A percentile compares a stretch with the other conserved stretches of the same genome.
Evolutionary conservation across 23 tunicate genomes (phyloP).

Genomic region (Pegea sp.): DNA sequence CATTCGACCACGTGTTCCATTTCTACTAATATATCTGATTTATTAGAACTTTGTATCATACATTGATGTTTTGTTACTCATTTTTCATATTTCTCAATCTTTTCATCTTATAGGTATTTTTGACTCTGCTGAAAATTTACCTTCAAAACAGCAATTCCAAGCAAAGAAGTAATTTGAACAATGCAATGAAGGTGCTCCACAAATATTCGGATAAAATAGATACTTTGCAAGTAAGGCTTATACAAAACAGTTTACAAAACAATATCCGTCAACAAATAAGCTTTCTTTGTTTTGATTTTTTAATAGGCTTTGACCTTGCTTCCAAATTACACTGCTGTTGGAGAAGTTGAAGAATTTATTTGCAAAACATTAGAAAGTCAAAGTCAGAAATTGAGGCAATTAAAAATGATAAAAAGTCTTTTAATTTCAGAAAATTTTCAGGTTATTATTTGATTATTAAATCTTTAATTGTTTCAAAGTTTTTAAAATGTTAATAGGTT

Average conservation of each 20-base stretch:
- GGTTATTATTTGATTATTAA: constrained; percentile 5
- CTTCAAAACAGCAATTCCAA: constrained; percentile 8
- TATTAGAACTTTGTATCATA: background rate
- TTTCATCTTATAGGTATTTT: constrained; percentile 24
- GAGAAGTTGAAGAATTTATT: constrained; percentile 18
- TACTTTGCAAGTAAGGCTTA: constrained; percentile 17
- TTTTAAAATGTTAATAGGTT: constrained; percentile 6
- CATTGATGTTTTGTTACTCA: too few relatives aligned
- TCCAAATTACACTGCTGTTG: constrained; percentile 10
- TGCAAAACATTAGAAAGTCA: constrained; percentile 25
- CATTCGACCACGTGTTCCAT: background rate
- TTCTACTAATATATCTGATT: background rate
- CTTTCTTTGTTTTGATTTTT: background rate
- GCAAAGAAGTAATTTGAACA: constrained; percentile 5
- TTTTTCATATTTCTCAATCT: background rate
- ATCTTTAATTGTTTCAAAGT: background rate
- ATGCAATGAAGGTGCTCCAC: constrained; percentile 22
- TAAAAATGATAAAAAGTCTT: constrained; percentile 30
- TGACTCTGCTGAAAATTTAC: constrained; percentile 40
- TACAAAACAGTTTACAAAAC: too few relatives aligned
- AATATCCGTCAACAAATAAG: too few relatives aligned
- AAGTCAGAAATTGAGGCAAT: constrained; percentile 14
- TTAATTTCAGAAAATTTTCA: constrained; percentile 34
- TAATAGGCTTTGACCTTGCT: constrained; percentile 29
- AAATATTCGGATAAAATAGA: constrained; percentile 43